phyloP scores from a whole-genome alignment of 2,797 vertebrate genomes.

The Neoniphon sammara region DNA sequence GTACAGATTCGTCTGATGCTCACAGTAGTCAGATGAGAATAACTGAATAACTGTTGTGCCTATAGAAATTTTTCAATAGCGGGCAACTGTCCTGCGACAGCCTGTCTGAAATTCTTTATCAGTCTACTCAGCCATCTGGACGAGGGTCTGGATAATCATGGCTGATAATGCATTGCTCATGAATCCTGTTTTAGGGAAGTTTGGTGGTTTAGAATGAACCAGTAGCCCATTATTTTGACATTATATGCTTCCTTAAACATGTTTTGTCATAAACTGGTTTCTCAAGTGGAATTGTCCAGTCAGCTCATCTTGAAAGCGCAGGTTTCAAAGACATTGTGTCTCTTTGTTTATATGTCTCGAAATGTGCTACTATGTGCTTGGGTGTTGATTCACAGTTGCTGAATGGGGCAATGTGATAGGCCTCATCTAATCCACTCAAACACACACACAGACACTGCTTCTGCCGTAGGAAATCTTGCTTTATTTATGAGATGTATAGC shows the following conservation, averaged over 20 bases:
- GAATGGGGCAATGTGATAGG: constrained; percentile 64
- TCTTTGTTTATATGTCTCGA: constrained; percentile 27
- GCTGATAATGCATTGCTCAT: constrained; percentile 35
- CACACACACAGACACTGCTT: constrained; percentile 13
- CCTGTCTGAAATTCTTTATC: constrained; percentile 24
- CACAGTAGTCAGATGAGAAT: not conserved
- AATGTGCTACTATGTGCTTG: constrained; percentile 33
- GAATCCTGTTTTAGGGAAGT: constrained; percentile 37
- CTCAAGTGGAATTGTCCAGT: constrained; percentile 5
- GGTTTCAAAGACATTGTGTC: not conserved
- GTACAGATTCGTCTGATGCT: not conserved
- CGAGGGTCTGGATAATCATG: constrained; percentile 23
- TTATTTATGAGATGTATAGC: constrained; percentile 78
- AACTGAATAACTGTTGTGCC: not conserved
- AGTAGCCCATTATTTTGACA: too few species aligned
- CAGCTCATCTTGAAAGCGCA: not conserved
- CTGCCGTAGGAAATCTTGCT: constrained; percentile 68
- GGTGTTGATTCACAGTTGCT: constrained; percentile 52
- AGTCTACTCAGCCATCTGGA: constrained; percentile 25
- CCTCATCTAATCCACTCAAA: constrained; percentile 60
- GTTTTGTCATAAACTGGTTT: constrained; percentile 8
- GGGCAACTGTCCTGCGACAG: not conserved
- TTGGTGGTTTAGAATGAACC: constrained; percentile 23
- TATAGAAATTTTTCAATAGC: not conserved
- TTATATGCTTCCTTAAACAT: not conserved